Evolutionary conservation across 2,113 vertebrate species (phyloP).

Genomic region (Anguilla rostrata): DNA sequence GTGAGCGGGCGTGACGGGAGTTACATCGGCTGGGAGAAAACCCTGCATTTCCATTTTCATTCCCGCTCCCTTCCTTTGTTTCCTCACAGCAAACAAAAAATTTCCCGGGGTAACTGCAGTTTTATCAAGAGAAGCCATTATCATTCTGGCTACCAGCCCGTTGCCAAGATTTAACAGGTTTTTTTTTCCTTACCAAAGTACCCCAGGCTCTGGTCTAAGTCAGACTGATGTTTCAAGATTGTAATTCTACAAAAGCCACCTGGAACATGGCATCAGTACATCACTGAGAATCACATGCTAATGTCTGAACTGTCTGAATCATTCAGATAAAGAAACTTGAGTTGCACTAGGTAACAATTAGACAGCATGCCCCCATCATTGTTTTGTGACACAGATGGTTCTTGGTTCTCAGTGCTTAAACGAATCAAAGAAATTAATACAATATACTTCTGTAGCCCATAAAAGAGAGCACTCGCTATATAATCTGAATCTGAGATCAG

Average conservation of each 20-base stretch:
- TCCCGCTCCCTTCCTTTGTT: not conserved
- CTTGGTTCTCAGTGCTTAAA: not conserved
- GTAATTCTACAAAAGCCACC: not conserved
- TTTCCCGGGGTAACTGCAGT: not conserved
- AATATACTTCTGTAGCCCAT: not conserved
- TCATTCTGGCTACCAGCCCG: not conserved
- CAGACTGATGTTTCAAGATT: not conserved
- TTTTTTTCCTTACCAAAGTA: not conserved
- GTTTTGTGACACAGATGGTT: not conserved
- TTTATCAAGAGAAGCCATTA: conserved; percentile 4
- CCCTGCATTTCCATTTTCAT: not conserved
- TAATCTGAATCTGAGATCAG: too few relatives aligned
- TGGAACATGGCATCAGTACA: not conserved
- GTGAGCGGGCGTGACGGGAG: not conserved
- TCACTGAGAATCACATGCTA: not conserved
- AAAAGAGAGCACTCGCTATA: not conserved
- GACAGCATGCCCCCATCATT: not conserved
- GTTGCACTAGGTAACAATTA: not conserved
- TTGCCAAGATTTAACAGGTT: not conserved
- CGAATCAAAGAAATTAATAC: not conserved
- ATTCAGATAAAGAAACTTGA: not conserved
- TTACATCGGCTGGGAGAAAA: not conserved
- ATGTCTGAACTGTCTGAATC: not conserved
- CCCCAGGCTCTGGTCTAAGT: not conserved
- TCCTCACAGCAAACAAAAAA: not conserved